phyloP scores from a whole-genome alignment of 2,888 invertebrate genomes.

The Archips crataeganus region DNA sequence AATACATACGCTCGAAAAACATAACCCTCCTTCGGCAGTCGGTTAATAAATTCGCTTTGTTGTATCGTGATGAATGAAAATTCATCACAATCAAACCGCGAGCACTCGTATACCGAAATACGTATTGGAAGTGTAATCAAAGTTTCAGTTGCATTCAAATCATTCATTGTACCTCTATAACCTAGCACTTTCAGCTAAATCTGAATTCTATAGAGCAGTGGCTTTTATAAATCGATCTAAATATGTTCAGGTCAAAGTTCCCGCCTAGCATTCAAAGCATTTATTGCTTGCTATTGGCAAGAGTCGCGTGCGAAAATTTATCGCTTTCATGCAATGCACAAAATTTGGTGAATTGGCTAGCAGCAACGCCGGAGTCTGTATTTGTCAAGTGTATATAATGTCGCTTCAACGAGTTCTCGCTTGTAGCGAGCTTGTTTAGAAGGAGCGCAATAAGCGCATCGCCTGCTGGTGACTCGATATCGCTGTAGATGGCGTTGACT shows the following conservation, averaged over 20 bases:
- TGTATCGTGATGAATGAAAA: slow-evolving; percentile 14
- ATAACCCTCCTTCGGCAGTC: no score
- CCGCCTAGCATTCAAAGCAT: slow-evolving; percentile 54
- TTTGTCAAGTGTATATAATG: slow-evolving; percentile 72
- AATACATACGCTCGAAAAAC: no score
- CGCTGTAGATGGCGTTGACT: slow-evolving; percentile 34
- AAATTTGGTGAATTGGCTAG: slow-evolving; percentile 67
- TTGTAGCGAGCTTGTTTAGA: slow-evolving; percentile 46
- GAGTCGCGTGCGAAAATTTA: slow-evolving; percentile 63
- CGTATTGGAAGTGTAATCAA: slow-evolving; percentile 22
- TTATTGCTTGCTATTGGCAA: slow-evolving; percentile 67
- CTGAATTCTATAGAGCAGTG: slow-evolving; percentile 18
- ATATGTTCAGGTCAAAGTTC: slow-evolving; percentile 52
- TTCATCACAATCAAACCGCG: slow-evolving; percentile 33
- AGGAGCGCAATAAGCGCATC: slow-evolving; percentile 35
- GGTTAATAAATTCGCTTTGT: not conserved
- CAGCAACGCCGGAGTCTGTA: slow-evolving; percentile 56
- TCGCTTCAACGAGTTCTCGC: slow-evolving; percentile 58
- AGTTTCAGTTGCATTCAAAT: slow-evolving; percentile 25
- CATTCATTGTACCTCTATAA: slow-evolving; percentile 12
- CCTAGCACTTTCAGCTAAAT: slow-evolving; percentile 6
- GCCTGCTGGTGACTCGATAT: slow-evolving; percentile 29
- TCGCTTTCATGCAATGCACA: slow-evolving; percentile 62
- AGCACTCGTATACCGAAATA: slow-evolving; percentile 27
- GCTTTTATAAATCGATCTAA: slow-evolving; percentile 49